phyloP scores from a whole-genome alignment of 1,140 invertebrate genomes.

The Acromyrmex heyeri region DNA sequence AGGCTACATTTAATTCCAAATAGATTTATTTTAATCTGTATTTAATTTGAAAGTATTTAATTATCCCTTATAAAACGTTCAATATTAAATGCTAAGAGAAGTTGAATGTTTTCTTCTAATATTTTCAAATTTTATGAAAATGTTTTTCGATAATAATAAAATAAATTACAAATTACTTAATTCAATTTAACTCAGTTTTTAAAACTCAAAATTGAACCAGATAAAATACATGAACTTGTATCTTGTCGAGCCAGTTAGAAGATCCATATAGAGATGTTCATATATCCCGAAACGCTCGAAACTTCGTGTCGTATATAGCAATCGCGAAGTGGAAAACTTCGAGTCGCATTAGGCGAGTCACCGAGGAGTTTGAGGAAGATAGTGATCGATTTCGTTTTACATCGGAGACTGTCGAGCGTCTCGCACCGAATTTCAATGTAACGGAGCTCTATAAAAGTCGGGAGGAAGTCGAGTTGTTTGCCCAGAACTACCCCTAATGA shows the following conservation, averaged over 20 bases:
- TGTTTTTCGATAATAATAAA: background rate
- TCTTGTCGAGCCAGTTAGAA: constrained; percentile 33
- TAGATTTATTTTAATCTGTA: background rate
- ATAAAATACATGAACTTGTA: constrained; percentile 19
- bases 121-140: background rate
- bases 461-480: constrained; percentile 50
- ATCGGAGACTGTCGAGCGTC: constrained; percentile 48
- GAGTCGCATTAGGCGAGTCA: constrained; percentile 52
- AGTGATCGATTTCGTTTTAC: constrained; percentile 60
- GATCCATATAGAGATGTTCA: constrained; percentile 52
- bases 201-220: background rate
- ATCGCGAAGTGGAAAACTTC: constrained; percentile 60
- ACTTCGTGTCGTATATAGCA: constrained; percentile 54
- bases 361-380: constrained; percentile 40
- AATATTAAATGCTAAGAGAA: background rate
- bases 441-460: constrained; percentile 54
- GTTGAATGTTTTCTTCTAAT: background rate
- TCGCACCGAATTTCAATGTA: constrained; percentile 61
- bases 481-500: constrained; percentile 45
- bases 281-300: constrained; percentile 43
- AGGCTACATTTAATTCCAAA: background rate
- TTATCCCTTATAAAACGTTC: background rate
- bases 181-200: background rate
- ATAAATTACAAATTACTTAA: background rate
- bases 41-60: background rate